Conservation (phyloP, 2,797 vertebrate species). For the Vespertilio murinus region DNA sequence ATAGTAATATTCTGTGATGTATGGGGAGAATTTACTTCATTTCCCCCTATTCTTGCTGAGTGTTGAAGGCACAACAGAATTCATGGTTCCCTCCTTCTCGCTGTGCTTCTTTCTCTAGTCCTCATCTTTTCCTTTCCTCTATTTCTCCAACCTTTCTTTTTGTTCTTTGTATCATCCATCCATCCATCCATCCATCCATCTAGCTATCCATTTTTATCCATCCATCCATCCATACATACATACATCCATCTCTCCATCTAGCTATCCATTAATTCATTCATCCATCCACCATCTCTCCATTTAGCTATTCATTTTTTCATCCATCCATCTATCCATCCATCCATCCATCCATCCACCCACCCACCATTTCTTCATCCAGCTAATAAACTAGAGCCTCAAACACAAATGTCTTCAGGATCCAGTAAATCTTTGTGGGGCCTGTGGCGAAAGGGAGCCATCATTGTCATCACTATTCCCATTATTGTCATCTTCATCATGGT, state of each 20-base stretch:
- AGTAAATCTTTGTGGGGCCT: background rate
- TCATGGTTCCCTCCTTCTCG: background rate
- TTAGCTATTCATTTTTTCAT: too few species aligned
- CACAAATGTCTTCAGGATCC: background rate
- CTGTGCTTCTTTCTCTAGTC: background rate
- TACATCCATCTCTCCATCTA: too few species aligned
- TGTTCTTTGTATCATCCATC: background rate
- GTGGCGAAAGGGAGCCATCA: background rate
- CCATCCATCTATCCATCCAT: background rate
- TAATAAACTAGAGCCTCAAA: background rate
- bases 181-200: background rate
- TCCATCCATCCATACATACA: too few species aligned
- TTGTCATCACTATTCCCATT: background rate
- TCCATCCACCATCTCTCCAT: background rate
- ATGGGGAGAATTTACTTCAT: constrained; percentile 80
- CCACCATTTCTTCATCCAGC: background rate
- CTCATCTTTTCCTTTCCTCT: background rate
- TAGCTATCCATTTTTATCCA: too few species aligned
- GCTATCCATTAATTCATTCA: background rate
- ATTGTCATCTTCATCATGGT: too few species aligned
- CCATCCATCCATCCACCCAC: too few species aligned
- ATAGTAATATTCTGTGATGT: constrained; percentile 87
- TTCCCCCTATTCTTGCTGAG: constrained; percentile 77
- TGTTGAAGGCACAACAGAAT: constrained; percentile 71
- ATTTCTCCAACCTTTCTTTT: background rate